phyloP scores from a whole-genome alignment of 2,113 vertebrate species.

The Sylvia atricapilla region DNA sequence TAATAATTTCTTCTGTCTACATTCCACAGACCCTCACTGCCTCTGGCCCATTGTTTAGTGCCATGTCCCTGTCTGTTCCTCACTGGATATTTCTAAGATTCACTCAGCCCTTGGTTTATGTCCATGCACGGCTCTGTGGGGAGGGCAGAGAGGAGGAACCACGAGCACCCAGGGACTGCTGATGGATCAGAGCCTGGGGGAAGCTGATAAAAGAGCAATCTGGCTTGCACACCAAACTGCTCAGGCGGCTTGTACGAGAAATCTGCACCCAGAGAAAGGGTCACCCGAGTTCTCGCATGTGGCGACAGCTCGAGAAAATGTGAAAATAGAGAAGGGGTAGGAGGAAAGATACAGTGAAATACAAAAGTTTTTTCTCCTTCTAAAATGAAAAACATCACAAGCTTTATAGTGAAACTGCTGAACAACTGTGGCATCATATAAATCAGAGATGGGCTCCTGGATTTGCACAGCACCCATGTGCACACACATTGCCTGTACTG shows the following conservation, averaged over 20 bases:
- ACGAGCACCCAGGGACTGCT: background rate
- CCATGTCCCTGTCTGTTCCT: background rate
- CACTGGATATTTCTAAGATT: background rate
- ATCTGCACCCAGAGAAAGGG: background rate
- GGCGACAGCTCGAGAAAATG: background rate
- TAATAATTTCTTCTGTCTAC: background rate
- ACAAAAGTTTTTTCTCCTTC: background rate
- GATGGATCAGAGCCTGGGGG: background rate
- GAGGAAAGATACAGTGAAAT: background rate
- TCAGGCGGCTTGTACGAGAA: background rate
- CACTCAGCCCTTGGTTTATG: background rate
- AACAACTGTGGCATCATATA: background rate
- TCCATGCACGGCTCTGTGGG: background rate
- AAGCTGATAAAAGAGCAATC: background rate
- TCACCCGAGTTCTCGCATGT: background rate
- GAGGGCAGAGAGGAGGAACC: background rate
- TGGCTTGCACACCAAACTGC: background rate
- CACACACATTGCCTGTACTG: background rate
- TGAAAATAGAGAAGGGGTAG: background rate
- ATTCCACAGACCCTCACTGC: accelerated
- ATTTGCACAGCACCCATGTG: background rate
- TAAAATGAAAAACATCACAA: background rate
- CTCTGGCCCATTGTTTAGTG: accelerated
- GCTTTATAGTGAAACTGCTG: background rate
- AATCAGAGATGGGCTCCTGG: background rate